Percentiles rank a stretch among this genome's conserved stretches.
phyloP scores from a whole-genome alignment of 1,140 invertebrate genomes.

The Gryon sp. region DNA sequence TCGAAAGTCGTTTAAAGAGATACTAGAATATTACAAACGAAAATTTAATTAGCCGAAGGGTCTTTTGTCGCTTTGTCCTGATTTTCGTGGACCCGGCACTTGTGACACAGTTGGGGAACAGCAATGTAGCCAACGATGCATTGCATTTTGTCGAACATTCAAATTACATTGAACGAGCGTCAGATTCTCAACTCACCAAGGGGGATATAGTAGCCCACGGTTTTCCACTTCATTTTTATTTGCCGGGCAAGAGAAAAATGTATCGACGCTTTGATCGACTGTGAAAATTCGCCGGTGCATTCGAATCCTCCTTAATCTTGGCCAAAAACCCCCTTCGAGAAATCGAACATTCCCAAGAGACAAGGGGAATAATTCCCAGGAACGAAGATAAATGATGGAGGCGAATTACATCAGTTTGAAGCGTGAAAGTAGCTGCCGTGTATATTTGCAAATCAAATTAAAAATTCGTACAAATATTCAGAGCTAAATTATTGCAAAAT shows the following conservation, averaged over 20 bases:
- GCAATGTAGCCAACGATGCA: slow-evolving; percentile 48
- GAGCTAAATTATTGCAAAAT: too few species aligned
- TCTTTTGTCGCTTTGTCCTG: slow-evolving; percentile 64
- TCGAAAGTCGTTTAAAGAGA: slow-evolving; percentile 37
- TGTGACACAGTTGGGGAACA: slow-evolving; percentile 50
- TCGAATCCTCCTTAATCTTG: slow-evolving; percentile 66
- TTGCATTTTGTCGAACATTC: slow-evolving; percentile 62
- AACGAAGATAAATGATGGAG: slow-evolving; percentile 73
- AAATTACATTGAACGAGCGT: slow-evolving; percentile 59
- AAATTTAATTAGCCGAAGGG: slow-evolving; percentile 60
- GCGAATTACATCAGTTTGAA: slow-evolving; percentile 63
- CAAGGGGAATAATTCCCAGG: slow-evolving; percentile 55
- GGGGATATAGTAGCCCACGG: slow-evolving; percentile 15
- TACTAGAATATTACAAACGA: slow-evolving; percentile 54
- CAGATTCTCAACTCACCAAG: slow-evolving; percentile 3
- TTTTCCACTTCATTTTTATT: slow-evolving; percentile 48
- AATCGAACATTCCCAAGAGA: slow-evolving; percentile 58
- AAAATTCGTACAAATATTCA: too few species aligned
- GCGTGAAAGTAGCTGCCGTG: slow-evolving; percentile 45
- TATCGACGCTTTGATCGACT: slow-evolving; percentile 63
- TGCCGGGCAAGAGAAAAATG: slow-evolving; percentile 60
- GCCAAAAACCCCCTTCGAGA: slow-evolving; percentile 48
- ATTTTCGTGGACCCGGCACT: slow-evolving; percentile 59
- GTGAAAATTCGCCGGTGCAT: slow-evolving; percentile 64
- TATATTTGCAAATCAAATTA: slow-evolving; percentile 18